phyloP scores from a whole-genome alignment of 2,888 invertebrate species.

The Petrolisthes cinctipes region DNA sequence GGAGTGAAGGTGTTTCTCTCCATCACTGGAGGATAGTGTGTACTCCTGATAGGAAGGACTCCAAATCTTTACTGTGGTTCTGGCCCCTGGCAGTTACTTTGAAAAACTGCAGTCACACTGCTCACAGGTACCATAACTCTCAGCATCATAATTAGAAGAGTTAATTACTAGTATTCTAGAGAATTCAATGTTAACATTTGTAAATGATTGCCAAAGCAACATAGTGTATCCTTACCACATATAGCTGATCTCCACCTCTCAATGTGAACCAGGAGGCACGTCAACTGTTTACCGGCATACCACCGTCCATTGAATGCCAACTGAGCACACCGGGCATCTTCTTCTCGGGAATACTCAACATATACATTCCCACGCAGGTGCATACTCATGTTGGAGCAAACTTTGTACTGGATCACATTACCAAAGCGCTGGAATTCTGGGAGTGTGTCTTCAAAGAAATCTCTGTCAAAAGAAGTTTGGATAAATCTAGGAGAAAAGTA shows the following conservation, averaged over 20 bases:
- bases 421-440: conserved; percentile 80
- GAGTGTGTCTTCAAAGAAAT: conserved; percentile 87
- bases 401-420: conserved; percentile 74
- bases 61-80: too few species aligned
- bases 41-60: too few species aligned
- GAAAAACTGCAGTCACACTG: too few species aligned
- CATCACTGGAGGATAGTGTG: too few species aligned
- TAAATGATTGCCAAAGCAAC: neutral
- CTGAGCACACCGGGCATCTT: conserved; percentile 75
- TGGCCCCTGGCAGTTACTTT: too few species aligned
- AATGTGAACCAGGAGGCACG: conserved; percentile 83
- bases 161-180: too few species aligned
- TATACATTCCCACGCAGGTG: conserved; percentile 93
- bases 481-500: neutral
- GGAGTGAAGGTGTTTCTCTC: too few species aligned
- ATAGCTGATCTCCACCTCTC: conserved; percentile 87
- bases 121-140: too few species aligned
- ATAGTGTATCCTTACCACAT: conserved; percentile 78
- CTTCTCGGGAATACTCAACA: conserved; percentile 71
- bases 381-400: conserved; percentile 86
- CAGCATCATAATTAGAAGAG: too few species aligned
- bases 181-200: neutral
- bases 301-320: conserved; percentile 84
- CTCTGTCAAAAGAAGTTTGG: conserved; percentile 69
- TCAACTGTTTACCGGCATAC: conserved; percentile 87